A percentile compares a stretch with the other conserved stretches of the same genome.
phyloP scores from a whole-genome alignment of 2,113 vertebrate genomes.

The Psephotus haematonotus region DNA sequence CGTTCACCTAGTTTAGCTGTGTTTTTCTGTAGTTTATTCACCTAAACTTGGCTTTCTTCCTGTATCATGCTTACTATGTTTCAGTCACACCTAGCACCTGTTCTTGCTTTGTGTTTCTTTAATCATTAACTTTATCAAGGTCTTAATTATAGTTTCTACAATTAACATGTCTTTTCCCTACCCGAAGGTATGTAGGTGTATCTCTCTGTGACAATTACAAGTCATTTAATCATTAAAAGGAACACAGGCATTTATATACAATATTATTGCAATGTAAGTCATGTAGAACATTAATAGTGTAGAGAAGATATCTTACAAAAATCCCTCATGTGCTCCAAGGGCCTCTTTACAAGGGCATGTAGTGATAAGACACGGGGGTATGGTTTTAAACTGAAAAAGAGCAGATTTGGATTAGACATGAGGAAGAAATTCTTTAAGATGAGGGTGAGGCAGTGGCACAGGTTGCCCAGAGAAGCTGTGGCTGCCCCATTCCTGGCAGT shows the following conservation, averaged over 20 bases:
- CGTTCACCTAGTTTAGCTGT: not conserved
- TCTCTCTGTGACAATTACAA: not conserved
- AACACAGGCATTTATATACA: not conserved
- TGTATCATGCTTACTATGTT: not conserved
- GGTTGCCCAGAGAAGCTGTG: not conserved
- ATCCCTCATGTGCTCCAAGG: accelerated
- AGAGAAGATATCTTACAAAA: not conserved
- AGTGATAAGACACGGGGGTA: not conserved
- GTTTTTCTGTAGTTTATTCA: not conserved
- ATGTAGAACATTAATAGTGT: not conserved
- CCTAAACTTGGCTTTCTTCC: not conserved
- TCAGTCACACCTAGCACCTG: not conserved
- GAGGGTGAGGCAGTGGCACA: not conserved
- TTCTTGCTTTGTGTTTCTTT: not conserved
- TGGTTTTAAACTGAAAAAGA: not conserved
- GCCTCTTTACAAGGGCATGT: not conserved
- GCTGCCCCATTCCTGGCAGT: not conserved
- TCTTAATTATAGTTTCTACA: not conserved
- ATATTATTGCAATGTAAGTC: not conserved
- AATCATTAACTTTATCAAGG: not conserved
- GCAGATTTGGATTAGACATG: not conserved
- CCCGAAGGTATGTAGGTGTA: accelerated
- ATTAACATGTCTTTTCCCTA: not conserved
- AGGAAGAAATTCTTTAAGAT: not conserved
- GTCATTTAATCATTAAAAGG: not conserved